phyloP scores from a whole-genome alignment of 2,113 vertebrate species.

The Lampris megalopsis region DNA sequence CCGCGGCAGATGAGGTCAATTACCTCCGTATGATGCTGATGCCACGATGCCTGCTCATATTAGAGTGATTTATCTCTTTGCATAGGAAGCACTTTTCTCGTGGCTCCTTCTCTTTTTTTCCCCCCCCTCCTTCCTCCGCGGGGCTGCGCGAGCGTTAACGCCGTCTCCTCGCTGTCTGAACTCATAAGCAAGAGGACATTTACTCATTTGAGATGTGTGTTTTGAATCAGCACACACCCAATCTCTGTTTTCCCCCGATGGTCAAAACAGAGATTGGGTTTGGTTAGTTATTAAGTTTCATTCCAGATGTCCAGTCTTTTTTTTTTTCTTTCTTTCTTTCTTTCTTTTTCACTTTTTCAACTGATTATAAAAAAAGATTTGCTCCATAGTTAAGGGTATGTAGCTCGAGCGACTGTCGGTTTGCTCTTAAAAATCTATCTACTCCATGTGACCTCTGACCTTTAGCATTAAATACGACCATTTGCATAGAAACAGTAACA shows the following conservation, averaged over 20 bases:
- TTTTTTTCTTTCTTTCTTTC: background rate
- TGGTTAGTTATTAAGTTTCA: constrained; percentile 21
- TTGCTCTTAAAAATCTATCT: constrained; percentile 51
- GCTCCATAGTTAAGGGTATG: constrained; percentile 8
- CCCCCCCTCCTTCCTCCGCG: constrained; percentile 42
- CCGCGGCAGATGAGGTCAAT: constrained; percentile 65
- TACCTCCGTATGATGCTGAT: constrained; percentile 60
- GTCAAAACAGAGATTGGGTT: constrained; percentile 33
- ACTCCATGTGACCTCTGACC: constrained; percentile 19
- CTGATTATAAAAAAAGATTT: constrained; percentile 49
- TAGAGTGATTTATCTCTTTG: constrained; percentile 61
- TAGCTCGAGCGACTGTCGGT: background rate
- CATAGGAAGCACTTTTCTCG: constrained; percentile 31
- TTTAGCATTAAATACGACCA: background rate
- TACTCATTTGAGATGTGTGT: constrained; percentile 25
- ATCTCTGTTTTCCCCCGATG: constrained; percentile 19
- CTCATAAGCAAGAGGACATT: constrained; percentile 20
- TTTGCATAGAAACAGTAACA: no score
- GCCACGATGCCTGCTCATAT: constrained; percentile 45
- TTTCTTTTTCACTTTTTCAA: background rate
- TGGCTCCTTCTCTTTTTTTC: constrained; percentile 42
- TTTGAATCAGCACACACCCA: constrained; percentile 41
- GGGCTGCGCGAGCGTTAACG: constrained; percentile 37
- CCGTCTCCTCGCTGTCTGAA: constrained; percentile 35
- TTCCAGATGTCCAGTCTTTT: constrained; percentile 60